Base-by-base conservation (phyloP, 2,888 invertebrate genomes). In the Yponomeuta sedellus region DNA sequence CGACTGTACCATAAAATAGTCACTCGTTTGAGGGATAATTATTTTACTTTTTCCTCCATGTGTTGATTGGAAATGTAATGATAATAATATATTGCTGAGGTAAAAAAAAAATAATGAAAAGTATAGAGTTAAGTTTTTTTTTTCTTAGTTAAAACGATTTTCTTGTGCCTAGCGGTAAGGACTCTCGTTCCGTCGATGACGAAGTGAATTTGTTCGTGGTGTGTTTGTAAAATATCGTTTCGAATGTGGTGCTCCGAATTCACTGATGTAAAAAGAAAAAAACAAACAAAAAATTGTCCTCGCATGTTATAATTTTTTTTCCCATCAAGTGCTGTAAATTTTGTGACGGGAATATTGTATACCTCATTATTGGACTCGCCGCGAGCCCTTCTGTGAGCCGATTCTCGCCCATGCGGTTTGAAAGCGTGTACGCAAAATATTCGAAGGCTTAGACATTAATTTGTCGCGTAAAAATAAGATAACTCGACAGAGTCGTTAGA, bases 161-260 rank as follows among this genome's bases (percentile, higher is more conserved):
- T 52, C 39, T 62, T 40, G 56, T 34, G 10, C 34, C 44, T 52
- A 63, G 39, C 57, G 57, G 62, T 64, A 34, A 61, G 66, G 66
- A n/a, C 10, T 59, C 1, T 52, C 16, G 12, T 52, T 59, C 65
- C 64, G 66, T 62, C 57, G 52, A 66, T 68, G 66, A 64, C 67
- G 57, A 67, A 67, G 16, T 66, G 66, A 65, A 67, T 65, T 66
- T 2, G 5, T 25, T 4, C 25, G 5, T 65, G 8, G 8, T 34
- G 34, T 34, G 34, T 34, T 34, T 66, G 64, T 67, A 64, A 58
- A 52, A 64, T 67, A 58, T 66, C 68, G 65, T 67, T 68, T 66
- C 64, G 63, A 67, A 65, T 65, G 63, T 67, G 67, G 68, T 44
- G 64, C 56, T 44, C 64, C 25, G 34, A 12, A 39, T 6, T 10